Conservation (phyloP, 37 sponge, comb jelly and placozoan genomes). For the Aplysina aerophoba region DNA sequence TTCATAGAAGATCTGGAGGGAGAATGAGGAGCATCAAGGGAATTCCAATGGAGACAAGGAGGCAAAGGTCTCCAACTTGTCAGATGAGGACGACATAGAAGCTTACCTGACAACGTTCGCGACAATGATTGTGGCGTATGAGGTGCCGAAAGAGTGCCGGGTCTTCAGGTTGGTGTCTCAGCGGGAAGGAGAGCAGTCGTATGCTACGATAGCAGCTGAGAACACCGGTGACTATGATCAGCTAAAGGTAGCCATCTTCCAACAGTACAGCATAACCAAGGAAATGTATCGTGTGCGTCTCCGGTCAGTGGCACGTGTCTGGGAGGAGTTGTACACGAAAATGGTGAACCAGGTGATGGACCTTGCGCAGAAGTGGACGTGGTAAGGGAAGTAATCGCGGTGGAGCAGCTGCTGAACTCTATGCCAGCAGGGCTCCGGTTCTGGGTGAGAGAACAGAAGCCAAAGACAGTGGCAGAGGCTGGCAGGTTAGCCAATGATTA, state of each 20-base stretch:
- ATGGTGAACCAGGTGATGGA: conserved; percentile 21
- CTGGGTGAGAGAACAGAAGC: conserved; percentile 40
- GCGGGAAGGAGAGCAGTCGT: conserved; percentile 8
- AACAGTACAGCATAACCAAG: conserved; percentile 5
- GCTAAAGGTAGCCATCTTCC: conserved; percentile 11
- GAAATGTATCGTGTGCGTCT: conserved; percentile 19
- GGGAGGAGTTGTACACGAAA: conserved; percentile 34
- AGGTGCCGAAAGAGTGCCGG: neutral
- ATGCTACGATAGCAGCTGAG: conserved; percentile 5
- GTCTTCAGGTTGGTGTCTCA: neutral
- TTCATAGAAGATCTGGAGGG: too few relatives aligned
- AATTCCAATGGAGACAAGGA: neutral
- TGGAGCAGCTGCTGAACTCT: conserved; percentile 41
- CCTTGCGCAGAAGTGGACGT: conserved; percentile 40
- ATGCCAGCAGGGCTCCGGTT: conserved; percentile 38
- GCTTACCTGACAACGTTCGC: too few relatives aligned
- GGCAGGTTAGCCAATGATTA: neutral
- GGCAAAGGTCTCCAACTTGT: neutral
- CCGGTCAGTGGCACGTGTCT: neutral
- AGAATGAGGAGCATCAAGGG: too few relatives aligned
- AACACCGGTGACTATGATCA: neutral
- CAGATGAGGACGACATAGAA: too few relatives aligned
- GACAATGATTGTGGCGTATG: neutral
- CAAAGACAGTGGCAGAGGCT: neutral
- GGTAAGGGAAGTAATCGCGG: conserved; percentile 8